These are phyloP conservation scores for Rhynchonycteris naso DNA, from an alignment of 2,797 vertebrate genomes.

Conservation along the genomic window DNA sequence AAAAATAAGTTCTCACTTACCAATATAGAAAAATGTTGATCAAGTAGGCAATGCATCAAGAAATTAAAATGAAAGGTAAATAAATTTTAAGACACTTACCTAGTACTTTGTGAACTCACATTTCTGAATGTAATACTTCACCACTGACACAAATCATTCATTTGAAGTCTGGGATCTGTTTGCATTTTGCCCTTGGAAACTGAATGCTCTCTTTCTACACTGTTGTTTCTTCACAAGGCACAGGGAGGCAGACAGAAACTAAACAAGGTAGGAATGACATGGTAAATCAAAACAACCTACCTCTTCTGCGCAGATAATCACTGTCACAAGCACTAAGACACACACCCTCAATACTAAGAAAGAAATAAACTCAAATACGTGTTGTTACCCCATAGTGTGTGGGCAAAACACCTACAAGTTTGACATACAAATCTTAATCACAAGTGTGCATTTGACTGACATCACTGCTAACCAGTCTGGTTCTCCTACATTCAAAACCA, in stretches of 20 bases:
- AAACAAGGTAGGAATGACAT: not conserved
- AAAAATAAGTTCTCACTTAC: not conserved
- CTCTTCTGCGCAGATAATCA: slow-evolving; percentile 27
- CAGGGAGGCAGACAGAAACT: slow-evolving; percentile 34
- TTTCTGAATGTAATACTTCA: not conserved
- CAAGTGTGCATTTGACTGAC: slow-evolving; percentile 62
- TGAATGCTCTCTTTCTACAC: not conserved
- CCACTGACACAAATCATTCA: not conserved
- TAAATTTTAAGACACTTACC: slow-evolving; percentile 35
- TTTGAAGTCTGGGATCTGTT: not conserved
- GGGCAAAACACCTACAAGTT: slow-evolving; percentile 63
- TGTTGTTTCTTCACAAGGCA: not conserved
- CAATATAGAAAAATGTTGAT: not conserved
- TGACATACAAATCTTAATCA: slow-evolving; percentile 60
- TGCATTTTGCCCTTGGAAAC: not conserved
- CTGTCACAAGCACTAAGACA: slow-evolving; percentile 36
- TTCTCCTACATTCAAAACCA: slow-evolving; percentile 64
- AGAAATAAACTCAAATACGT: slow-evolving; percentile 30
- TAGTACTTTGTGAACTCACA: not conserved
- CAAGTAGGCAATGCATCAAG: not conserved
- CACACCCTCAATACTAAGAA: slow-evolving; percentile 43
- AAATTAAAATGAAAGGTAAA: not conserved
- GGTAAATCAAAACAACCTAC: not conserved
- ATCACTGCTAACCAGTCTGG: slow-evolving; percentile 61
- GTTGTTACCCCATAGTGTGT: slow-evolving; percentile 68